Conservation (phyloP, 2,888 invertebrate genomes). For the Buathra laborator region DNA sequence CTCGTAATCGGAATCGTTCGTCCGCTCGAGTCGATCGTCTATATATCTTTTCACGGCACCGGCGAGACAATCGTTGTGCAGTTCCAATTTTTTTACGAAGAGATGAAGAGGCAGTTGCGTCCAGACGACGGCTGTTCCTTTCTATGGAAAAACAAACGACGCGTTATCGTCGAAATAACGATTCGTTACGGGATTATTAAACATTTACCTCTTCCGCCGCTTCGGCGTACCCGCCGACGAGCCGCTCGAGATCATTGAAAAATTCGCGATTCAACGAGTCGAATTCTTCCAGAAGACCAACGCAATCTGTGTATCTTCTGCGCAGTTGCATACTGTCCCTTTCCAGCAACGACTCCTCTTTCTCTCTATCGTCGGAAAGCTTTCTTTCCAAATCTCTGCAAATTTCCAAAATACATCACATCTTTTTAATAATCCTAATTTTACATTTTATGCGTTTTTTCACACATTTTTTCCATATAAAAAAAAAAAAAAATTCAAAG, state of each 20-base stretch:
- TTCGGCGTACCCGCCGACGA: constrained; percentile 77
- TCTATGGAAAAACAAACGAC: constrained; percentile 70
- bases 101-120: constrained; percentile 81
- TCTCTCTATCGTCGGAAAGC: constrained; percentile 69
- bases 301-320: constrained; percentile 73
- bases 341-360: constrained; percentile 67
- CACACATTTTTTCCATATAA: no score
- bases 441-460: no score
- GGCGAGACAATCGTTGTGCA: constrained; percentile 78
- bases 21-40: constrained; percentile 61
- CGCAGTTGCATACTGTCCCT: constrained; percentile 74
- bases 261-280: constrained; percentile 71
- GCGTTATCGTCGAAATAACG: neutral
- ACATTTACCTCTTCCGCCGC: constrained; percentile 77
- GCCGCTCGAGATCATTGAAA: constrained; percentile 73
- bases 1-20: constrained; percentile 71
- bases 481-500: no score
- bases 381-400: constrained; percentile 61
- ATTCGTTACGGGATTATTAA: no score
- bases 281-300: constrained; percentile 72
- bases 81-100: constrained; percentile 80
- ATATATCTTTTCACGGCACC: constrained; percentile 78
- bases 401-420: neutral
- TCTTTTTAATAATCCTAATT: no score
- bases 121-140: constrained; percentile 79